Percentiles rank a stretch among this genome's conserved stretches.
Conservation (phyloP, 2,797 vertebrate species). For the Neosalanx taihuensis region DNA sequence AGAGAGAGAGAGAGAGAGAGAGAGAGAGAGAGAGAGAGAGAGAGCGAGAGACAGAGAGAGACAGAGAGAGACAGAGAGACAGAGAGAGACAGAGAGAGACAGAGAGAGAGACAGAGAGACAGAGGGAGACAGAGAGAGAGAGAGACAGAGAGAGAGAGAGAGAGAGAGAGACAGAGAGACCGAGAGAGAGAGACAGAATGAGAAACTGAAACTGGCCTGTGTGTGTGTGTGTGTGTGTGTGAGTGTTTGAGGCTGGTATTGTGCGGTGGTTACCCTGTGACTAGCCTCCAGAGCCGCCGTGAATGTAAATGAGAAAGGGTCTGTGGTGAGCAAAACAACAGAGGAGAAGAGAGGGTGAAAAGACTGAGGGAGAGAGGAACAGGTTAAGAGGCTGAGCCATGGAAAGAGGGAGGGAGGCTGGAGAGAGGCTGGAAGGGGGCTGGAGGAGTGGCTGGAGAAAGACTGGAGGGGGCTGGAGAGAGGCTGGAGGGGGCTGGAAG, state of each 20-base stretch:
- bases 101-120: too few species aligned
- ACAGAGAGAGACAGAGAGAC: too few species aligned
- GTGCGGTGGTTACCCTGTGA: slow-evolving; percentile 39
- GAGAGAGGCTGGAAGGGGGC: neutral
- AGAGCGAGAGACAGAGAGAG: too few species aligned
- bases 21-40: too few species aligned
- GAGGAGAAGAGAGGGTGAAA: slow-evolving; percentile 1
- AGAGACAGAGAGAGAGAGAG: too few species aligned
- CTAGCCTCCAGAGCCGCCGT: slow-evolving; percentile 45
- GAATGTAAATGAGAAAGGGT: slow-evolving; percentile 64
- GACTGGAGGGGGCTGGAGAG: neutral
- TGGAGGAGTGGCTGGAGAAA: neutral
- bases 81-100: too few species aligned
- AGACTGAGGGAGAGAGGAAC: neutral
- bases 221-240: slow-evolving; percentile 11
- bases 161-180: too few species aligned
- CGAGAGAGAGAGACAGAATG: too few species aligned
- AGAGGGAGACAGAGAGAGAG: neutral
- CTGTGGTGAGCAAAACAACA: slow-evolving; percentile 24
- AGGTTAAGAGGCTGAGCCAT: slow-evolving; percentile 4
- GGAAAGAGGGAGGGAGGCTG: neutral
- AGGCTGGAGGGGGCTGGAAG: slow-evolving; percentile 6
- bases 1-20: too few species aligned
- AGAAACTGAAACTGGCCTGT: neutral
- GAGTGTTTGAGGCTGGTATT: slow-evolving; percentile 19